A percentile compares a stretch with the other conserved stretches of the same genome.
These are phyloP conservation scores for Eublepharis macularius DNA, from an alignment of 2,113 vertebrate species.

Conservation along the genomic window DNA sequence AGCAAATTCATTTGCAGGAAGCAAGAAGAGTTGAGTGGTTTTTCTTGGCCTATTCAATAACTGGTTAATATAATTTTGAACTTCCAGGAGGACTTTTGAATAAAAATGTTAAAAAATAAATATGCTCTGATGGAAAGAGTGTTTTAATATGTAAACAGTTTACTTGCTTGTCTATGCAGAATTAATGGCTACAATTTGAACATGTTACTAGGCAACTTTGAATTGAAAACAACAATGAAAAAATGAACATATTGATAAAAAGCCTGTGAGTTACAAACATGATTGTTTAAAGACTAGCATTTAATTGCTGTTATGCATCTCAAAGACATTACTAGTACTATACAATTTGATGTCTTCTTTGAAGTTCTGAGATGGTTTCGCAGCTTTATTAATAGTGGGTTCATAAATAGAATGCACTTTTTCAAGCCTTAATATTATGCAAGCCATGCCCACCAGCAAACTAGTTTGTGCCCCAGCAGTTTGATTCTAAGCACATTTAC, in stretches of 20 bases:
- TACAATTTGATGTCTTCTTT: too few relatives aligned
- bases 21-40: background rate
- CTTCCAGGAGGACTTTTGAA: background rate
- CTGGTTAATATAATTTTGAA: background rate
- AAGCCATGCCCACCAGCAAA: too few relatives aligned
- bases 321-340: too few relatives aligned
- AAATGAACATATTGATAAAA: background rate
- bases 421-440: too few relatives aligned
- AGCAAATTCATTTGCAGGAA: background rate
- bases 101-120: background rate
- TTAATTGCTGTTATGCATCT: background rate
- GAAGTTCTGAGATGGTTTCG: background rate
- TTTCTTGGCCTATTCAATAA: background rate
- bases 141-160: background rate
- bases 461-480: too few relatives aligned
- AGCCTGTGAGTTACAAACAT: background rate
- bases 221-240: background rate
- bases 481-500: too few relatives aligned
- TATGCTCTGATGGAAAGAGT: background rate
- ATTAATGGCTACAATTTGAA: background rate
- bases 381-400: background rate
- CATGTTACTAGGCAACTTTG: slow-evolving; percentile 10
- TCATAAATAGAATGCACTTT: too few relatives aligned
- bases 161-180: background rate
- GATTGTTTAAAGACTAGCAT: background rate